phyloP scores from a whole-genome alignment of 2,888 invertebrate genomes.

The Seira musarum region DNA sequence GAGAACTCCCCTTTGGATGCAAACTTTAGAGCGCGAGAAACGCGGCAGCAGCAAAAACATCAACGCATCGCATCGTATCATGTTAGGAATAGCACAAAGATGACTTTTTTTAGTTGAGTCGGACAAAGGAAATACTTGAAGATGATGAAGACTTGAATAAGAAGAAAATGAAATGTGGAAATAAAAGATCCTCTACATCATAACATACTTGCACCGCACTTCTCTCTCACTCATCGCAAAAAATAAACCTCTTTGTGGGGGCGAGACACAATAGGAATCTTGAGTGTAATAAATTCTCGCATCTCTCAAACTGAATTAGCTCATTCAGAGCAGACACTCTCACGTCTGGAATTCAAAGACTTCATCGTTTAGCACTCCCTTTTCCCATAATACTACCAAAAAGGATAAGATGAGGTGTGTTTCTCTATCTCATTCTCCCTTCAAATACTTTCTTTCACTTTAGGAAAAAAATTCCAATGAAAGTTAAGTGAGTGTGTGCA shows the following conservation, averaged over 20 bases:
- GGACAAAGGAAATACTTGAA: constrained; percentile 48
- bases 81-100: too few relatives aligned
- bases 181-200: constrained; percentile 6
- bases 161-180: constrained; percentile 15
- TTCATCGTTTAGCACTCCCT: constrained; percentile 21
- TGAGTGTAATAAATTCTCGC: constrained; percentile 31
- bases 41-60: neutral
- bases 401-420: constrained; percentile 19
- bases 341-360: constrained; percentile 48
- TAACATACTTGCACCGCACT: too few relatives aligned
- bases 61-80: neutral
- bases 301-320: constrained; percentile 40
- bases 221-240: constrained; percentile 23
- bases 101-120: too few relatives aligned
- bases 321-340: constrained; percentile 34
- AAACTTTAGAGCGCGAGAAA: neutral
- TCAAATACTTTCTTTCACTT: too few relatives aligned
- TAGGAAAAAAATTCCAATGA: too few relatives aligned
- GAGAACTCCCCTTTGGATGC: constrained; percentile 11
- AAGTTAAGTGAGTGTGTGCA: too few relatives aligned
- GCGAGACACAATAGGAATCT: constrained; percentile 38
- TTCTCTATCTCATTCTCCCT: too few relatives aligned
- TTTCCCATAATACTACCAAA: neutral
- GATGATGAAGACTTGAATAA: constrained; percentile 20
- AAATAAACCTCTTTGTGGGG: constrained; percentile 23